Conservation (phyloP, 2,113 vertebrate genomes). For the Ia io region DNA sequence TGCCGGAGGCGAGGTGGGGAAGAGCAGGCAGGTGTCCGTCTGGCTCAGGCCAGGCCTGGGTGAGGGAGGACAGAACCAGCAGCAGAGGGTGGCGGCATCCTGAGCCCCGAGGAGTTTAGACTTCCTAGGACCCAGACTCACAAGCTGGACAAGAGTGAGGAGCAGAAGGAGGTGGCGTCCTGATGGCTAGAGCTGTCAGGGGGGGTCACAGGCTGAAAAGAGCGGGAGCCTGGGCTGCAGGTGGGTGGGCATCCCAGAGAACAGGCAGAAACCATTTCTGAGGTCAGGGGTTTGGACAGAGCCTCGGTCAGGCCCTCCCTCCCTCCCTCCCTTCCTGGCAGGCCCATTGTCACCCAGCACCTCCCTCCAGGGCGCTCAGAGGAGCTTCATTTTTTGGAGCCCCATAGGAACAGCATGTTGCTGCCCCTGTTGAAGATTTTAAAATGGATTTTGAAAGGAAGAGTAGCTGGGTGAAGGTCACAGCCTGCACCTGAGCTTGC, state of each 20-base stretch:
- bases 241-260: background rate
- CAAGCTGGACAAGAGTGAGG: background rate
- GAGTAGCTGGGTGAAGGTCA: background rate
- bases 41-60: background rate
- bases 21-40: background rate
- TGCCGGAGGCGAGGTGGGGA: background rate
- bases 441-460: background rate
- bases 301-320: background rate
- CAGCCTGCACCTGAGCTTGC: background rate
- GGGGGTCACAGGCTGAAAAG: background rate
- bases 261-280: background rate
- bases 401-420: background rate
- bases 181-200: background rate
- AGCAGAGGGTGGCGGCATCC: background rate
- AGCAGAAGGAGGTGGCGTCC: background rate
- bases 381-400: background rate
- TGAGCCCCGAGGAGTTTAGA: background rate
- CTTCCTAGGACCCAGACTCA: background rate
- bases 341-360: background rate
- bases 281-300: background rate
- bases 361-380: background rate
- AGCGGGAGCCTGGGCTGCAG: background rate
- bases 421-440: background rate
- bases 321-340: background rate
- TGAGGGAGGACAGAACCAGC: background rate